Evolutionary conservation across 2,113 vertebrate genomes (phyloP).

Genomic region (Cyanoderma ruficeps): DNA sequence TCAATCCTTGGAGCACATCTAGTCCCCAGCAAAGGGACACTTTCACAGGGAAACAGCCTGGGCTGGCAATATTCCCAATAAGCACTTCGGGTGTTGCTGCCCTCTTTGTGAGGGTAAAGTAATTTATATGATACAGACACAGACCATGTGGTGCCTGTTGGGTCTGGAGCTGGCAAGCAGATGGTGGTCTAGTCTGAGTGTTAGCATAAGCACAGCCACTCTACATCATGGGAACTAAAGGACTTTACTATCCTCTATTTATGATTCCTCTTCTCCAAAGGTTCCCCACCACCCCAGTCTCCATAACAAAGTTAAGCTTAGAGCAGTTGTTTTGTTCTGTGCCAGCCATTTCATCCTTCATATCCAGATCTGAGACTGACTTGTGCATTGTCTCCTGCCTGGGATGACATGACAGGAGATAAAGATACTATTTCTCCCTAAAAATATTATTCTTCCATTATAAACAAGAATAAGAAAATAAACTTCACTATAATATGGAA

Average conservation of each 20-base stretch:
- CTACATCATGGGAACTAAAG: background rate
- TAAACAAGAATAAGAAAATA: background rate
- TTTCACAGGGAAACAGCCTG: background rate
- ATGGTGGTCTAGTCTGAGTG: background rate
- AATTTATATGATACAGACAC: accelerated
- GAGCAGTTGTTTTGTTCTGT: background rate
- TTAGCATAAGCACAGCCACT: background rate
- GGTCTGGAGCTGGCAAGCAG: background rate
- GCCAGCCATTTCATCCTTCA: background rate
- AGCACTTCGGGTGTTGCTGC: background rate
- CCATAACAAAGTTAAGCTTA: background rate
- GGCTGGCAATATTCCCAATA: background rate
- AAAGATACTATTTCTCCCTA: background rate
- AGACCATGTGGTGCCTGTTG: background rate
- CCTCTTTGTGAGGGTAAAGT: background rate
- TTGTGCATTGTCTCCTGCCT: background rate
- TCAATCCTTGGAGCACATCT: background rate
- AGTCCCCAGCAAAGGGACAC: background rate
- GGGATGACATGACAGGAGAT: background rate
- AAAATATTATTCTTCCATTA: background rate
- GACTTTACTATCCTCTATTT: background rate
- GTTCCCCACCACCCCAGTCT: background rate
- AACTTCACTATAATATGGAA: background rate
- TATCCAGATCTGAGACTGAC: background rate
- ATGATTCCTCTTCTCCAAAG: background rate